Evolutionary conservation across 2,113 vertebrate species (phyloP), one percentile per base, ranked within the genome.

Genomic region (Esox niger): DNA sequence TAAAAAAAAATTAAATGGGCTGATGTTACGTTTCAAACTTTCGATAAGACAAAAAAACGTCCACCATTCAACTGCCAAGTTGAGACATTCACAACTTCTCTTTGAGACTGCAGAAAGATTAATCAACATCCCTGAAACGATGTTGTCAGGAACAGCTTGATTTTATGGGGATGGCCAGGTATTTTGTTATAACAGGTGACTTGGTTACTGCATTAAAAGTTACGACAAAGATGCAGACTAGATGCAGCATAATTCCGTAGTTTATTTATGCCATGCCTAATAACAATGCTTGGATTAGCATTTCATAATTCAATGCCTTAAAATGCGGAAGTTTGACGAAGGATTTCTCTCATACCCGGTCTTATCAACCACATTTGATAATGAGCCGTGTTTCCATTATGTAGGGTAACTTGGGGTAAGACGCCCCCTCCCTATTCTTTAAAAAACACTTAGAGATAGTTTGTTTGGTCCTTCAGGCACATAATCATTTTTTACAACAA

Each of bases 61-160:
- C 59, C 23, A 29, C 38, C 20, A 4, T 49, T 2, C 9, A 32
- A 20, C 49, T 47, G 32, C 46, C 67, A 81, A 84, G 79, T 82
- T 80, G 23, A 67, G 32, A 4, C 32, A 43, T 3, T 26, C 9
- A 17, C 31, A 59, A 68, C 55, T 59, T 59, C 46, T 2, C 46
- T 23, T 8, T 47, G n/a, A 27, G 33, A 59, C 15, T 58, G 56
- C 27, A 26, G 30, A 58, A 30, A 3, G 5, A 30, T 15, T 38
- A 6, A 38, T 38, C 35, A n/a, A 38, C 35, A 38, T 38, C 11
- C 35, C 35, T 11, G 5, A 6, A 11, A 55, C 9, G 21, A 10
- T 55, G 49, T 54, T 54, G 49, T n/a, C n/a, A n/a, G n/a, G n/a
- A n/a, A 54, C 3, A 25, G 10, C 11, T 11, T 55, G 25, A 55